Base-by-base conservation (phyloP, 2,888 invertebrate genomes). In the Synergus japonicus region DNA sequence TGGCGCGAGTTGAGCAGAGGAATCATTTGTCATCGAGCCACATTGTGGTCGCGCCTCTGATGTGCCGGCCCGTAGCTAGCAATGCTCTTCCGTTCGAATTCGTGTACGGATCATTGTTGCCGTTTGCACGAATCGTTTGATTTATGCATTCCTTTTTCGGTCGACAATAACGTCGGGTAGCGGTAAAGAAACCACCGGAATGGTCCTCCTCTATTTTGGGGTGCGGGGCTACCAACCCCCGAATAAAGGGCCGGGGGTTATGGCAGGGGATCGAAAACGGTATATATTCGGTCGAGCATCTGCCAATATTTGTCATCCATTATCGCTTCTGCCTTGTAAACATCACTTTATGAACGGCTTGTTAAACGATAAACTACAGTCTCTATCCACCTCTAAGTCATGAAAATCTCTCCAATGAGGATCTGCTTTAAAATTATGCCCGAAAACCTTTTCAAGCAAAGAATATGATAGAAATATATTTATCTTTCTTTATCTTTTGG, bases 261-360 rank as follows among this genome's bases (percentile, higher is more conserved):
- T 78, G 77, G 76, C 46, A 81, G 79, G 78, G 81, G 82, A 79
- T 77, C 78, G 82, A 83, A 80, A 69, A 29, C 49, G 46, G 46
- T 54, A 29, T 77, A 65, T 58, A 81, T 83, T 43, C 73, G 66
- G 67, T 90, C 86, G 88, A 90, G 91, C 92, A 92, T 92, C 92
- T 92, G 92, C 91, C 89, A 92, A 92, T 92, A 92, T 92, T 92
- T 92, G 91, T 91, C 92, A 89, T 92, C 89, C 83, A 92, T 92
- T 91, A 92, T 91, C 90, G 89, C 85, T 85, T 82, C 82, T 77
- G 83, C 81, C 86, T 86, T 86, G 87, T 89, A 90, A 91, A 90
- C 89, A 90, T 83, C 83, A 83, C 87, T 86, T 87, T 88, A 88
- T 88, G 87, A 89, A 88, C 84, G 86, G 85, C 88, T 87, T 87